Evolutionary conservation across 2,888 invertebrate genomes (phyloP).

Genomic region (Tanytarsus gracilentus): DNA sequence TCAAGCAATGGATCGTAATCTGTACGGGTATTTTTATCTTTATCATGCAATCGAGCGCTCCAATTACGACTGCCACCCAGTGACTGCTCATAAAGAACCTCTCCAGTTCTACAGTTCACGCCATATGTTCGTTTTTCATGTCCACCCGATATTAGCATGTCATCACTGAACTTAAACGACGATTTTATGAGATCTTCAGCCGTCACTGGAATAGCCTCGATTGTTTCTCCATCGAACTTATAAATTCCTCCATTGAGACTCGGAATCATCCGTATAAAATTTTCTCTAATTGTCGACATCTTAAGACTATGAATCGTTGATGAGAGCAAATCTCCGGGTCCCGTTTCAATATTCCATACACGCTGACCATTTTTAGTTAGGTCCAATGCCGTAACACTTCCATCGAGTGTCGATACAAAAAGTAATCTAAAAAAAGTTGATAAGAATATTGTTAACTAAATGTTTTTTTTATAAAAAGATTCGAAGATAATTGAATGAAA

Average conservation of each 20-base stretch:
- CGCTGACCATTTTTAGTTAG: slow-evolving; percentile 55
- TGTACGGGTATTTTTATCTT: neutral
- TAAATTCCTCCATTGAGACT: slow-evolving; percentile 86
- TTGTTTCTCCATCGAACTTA: slow-evolving; percentile 78
- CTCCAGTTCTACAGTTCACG: slow-evolving; percentile 62
- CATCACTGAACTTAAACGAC: slow-evolving; percentile 77
- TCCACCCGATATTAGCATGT: slow-evolving; percentile 78
- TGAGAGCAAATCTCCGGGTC: slow-evolving; percentile 65
- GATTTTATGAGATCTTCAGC: slow-evolving; percentile 79
- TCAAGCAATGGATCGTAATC: slow-evolving; percentile 35
- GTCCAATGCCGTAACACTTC: slow-evolving; percentile 73
- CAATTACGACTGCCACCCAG: slow-evolving; percentile 60
- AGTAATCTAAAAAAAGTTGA: slow-evolving; percentile 50
- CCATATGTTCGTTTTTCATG: slow-evolving; percentile 81
- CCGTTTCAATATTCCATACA: slow-evolving; percentile 72
- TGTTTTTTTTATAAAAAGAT: neutral
- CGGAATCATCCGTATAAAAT: slow-evolving; percentile 83
- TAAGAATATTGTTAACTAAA: neutral
- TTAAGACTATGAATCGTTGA: slow-evolving; percentile 84
- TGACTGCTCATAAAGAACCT: slow-evolving; percentile 69
- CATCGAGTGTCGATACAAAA: slow-evolving; percentile 85
- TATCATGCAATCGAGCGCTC: slow-evolving; percentile 14
- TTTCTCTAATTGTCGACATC: slow-evolving; percentile 71
- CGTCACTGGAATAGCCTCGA: slow-evolving; percentile 79
- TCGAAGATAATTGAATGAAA: neutral